These are phyloP conservation scores for Sinopyrophorus schimmeli DNA, from an alignment of 2,888 invertebrate genomes.

Conservation along the genomic window DNA sequence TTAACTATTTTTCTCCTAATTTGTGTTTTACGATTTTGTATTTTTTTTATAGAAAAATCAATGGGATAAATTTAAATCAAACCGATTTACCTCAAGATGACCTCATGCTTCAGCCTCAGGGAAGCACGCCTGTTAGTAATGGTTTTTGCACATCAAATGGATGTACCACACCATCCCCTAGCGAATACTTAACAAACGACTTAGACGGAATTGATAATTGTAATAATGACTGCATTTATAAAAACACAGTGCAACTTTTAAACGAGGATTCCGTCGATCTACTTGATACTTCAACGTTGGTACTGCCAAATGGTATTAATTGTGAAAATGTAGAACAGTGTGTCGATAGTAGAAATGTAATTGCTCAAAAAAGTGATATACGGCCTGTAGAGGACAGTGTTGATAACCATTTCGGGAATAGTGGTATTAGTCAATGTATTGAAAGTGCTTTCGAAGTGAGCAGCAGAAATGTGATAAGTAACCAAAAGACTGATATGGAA, in stretches of 20 bases:
- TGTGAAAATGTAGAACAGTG: constrained; percentile 11
- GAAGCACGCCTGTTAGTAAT: constrained; percentile 12
- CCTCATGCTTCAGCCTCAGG: constrained; percentile 18
- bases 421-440: constrained; percentile 4
- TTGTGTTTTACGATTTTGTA: background rate
- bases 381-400: constrained; percentile 14
- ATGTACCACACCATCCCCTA: constrained; percentile 19
- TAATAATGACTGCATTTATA: constrained; percentile 50
- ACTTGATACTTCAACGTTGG: constrained; percentile 27
- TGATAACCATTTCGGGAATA: constrained; percentile 21
- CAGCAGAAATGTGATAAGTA: constrained; percentile 43
- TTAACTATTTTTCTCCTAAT: constrained; percentile 5
- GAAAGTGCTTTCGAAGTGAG: constrained; percentile 24
- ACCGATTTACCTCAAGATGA: constrained; percentile 28
- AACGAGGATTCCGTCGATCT: constrained; percentile 31
- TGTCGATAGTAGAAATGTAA: constrained; percentile 18
- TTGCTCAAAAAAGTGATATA: constrained; percentile 26
- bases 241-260: constrained; percentile 34
- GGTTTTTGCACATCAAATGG: constrained; percentile 17
- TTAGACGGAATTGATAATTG: constrained; percentile 38
- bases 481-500: constrained; percentile 39
- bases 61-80: constrained; percentile 31
- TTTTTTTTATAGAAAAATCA: constrained; percentile 36
- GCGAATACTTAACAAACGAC: constrained; percentile 26
- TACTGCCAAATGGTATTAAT: constrained; percentile 37